Base-by-base conservation (phyloP, 2,888 invertebrate genomes). In the Stenchaetothrips biformis region DNA sequence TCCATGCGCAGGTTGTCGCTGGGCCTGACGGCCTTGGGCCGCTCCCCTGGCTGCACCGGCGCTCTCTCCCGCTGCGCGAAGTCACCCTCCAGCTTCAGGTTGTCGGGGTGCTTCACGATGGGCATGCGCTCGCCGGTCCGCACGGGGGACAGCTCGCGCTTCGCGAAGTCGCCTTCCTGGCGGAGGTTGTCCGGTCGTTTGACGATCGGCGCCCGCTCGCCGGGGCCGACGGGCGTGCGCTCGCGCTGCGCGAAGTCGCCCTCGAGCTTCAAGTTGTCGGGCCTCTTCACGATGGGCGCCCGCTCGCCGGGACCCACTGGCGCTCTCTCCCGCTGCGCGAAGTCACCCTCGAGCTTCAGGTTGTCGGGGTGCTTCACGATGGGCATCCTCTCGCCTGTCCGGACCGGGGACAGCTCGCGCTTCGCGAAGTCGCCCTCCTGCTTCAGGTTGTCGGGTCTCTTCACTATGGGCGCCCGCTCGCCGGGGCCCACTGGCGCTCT, bases 31-130 rank as follows among this genome's bases (percentile, higher is more conserved):
- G 81, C 82, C 21, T 82, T 80, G 8, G 84, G 83, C 82, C 88
- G 85, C 77, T 89, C 89, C 8, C 86, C 87, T 37, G 87, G 86
- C 37, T 37, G 37, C 37, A 37, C 37, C 37, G 37, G 37, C 37
- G 37, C 8, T 25, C 67, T 0, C 8, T 11, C 21, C 21, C 67
- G 67, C 25, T 37, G 37, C 87, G 87, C 90, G 83, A 93, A 93
- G 86, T 91, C 90, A 84, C 92, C 91, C 88, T 91, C 90, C 80
- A 90, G 88, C 62, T 89, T 89, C 21, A 93, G 89, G 85, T 93
- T 93, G 85, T 93, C 92, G 82, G 90, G 89, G 78, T 89, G 90
- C 82, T 90, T 89, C 82, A 90, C 88, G 37, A 92, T 90, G 85
- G 92, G 91, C 59, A 91, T 91, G 83, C 92, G 88, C 85, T 92